These are phyloP conservation scores for Ophioninae sp. DNA, from an alignment of 2,888 invertebrate species.

Conservation along the genomic window DNA sequence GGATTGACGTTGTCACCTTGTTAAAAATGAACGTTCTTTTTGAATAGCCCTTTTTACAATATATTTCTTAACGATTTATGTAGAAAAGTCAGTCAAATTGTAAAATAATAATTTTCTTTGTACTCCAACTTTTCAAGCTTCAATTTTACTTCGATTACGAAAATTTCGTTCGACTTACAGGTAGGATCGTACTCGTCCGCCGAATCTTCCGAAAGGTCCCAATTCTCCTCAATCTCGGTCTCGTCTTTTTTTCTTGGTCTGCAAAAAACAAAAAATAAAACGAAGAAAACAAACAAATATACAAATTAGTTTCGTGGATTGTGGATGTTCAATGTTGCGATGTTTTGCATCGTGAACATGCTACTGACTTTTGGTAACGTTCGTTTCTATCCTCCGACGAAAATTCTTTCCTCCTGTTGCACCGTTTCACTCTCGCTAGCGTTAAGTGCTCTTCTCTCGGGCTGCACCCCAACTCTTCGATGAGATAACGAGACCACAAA, in stretches of 20 bases:
- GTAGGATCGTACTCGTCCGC: constrained; percentile 70
- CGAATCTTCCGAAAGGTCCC: constrained; percentile 72
- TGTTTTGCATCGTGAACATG: neutral
- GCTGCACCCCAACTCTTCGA: neutral
- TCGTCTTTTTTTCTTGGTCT: neutral
- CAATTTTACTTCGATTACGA: neutral
- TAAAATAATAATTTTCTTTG: no score
- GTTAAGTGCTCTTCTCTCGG: constrained; percentile 38
- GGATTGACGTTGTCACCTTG: constrained; percentile 11
- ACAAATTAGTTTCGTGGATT: neutral
- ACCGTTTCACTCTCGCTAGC: constrained; percentile 10
- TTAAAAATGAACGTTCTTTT: neutral
- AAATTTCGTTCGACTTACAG: constrained; percentile 60
- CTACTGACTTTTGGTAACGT: constrained; percentile 25
- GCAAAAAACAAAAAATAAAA: neutral
- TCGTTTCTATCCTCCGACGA: constrained; percentile 23
- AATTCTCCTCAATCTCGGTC: constrained; percentile 62
- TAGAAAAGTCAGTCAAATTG: no score
- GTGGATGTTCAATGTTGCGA: neutral
- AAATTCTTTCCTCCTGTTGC: constrained; percentile 10
- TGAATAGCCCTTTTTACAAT: no score
- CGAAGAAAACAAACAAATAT: neutral
- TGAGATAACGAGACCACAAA: constrained; percentile 70
- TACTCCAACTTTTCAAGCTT: no score
- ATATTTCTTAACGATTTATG: no score